A percentile compares a stretch with the other conserved stretches of the same genome.
Conservation (phyloP, 2,888 invertebrate species). For the Callinectes sapidus region DNA sequence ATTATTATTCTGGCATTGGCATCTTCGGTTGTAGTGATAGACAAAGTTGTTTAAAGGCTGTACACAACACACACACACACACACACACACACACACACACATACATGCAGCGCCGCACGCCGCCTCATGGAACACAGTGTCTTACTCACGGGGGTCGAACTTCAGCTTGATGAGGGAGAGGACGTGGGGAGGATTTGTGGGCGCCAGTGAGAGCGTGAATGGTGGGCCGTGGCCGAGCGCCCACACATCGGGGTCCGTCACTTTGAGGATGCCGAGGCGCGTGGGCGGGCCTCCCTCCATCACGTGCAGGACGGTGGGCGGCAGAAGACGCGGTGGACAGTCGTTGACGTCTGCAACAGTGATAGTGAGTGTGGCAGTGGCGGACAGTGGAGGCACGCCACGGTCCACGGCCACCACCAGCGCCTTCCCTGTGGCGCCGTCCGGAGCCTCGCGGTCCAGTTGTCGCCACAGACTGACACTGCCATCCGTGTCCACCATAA, state of each 20-base stretch:
- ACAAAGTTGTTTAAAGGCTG: not conserved
- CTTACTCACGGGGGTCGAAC: conserved; percentile 59
- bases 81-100: not conserved
- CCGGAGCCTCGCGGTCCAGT: conserved; percentile 57
- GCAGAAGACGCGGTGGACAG: conserved; percentile 64
- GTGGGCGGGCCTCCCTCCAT: conserved; percentile 49
- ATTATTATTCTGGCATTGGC: not conserved
- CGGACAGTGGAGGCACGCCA: conserved; percentile 58
- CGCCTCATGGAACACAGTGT: not conserved
- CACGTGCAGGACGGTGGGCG: conserved; percentile 58
- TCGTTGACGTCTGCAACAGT: conserved; percentile 67
- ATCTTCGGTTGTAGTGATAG: not conserved
- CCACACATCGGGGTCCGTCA: conserved; percentile 63
- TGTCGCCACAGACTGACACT: conserved; percentile 38
- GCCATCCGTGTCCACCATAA: conserved; percentile 43
- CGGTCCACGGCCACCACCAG: conserved; percentile 58
- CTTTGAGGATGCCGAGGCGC: conserved; percentile 42
- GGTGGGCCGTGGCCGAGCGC: conserved; percentile 65
- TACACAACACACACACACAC: not conserved
- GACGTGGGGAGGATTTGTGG: conserved; percentile 44
- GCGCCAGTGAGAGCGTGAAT: conserved; percentile 55
- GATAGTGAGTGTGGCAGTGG: conserved; percentile 68
- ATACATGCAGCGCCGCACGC: too few species aligned
- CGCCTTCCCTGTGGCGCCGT: conserved; percentile 22
- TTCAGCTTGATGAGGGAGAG: conserved; percentile 46